Evolutionary conservation across 2,888 invertebrate species (phyloP).

Genomic region (Melinaea marsaeus): DNA sequence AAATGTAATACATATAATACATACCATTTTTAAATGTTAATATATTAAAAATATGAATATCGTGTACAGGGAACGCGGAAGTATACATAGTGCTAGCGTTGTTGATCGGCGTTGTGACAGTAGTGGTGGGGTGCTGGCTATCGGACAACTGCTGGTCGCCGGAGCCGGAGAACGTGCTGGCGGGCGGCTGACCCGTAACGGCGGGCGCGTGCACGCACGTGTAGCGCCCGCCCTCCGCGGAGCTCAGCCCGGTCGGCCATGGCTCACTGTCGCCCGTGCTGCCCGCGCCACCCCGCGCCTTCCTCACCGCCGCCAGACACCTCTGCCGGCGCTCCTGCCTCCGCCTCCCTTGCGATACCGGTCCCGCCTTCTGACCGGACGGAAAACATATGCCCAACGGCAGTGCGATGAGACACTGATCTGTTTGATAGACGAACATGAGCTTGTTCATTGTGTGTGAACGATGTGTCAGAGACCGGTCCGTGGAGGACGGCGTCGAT

Average conservation of each 20-base stretch:
- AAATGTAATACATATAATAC: too few relatives aligned
- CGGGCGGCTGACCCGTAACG: constrained; percentile 84
- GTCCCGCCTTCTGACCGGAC: constrained; percentile 57
- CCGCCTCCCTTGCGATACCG: constrained; percentile 53
- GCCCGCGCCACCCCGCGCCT: constrained; percentile 55
- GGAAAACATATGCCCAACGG: constrained; percentile 3
- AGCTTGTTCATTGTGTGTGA: too few relatives aligned
- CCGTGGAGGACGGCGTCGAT: too few relatives aligned
- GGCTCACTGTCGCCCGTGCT: constrained; percentile 65
- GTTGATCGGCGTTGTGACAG: constrained; percentile 84
- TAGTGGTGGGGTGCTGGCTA: constrained; percentile 86
- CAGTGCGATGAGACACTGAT: background rate
- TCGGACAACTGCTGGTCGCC: constrained; percentile 89
- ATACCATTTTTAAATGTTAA: too few relatives aligned
- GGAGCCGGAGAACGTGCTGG: constrained; percentile 82
- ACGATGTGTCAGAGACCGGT: too few relatives aligned
- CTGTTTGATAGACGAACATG: background rate
- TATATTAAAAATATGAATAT: too few relatives aligned
- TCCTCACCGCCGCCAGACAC: constrained; percentile 60
- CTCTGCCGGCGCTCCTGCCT: constrained; percentile 63
- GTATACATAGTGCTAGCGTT: constrained; percentile 86
- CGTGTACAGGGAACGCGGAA: constrained; percentile 82
- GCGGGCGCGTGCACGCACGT: constrained; percentile 79
- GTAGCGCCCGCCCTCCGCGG: constrained; percentile 74
- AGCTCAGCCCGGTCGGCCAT: constrained; percentile 56